Percentiles rank a stretch among this genome's conserved stretches.
Evolutionary conservation across 2,888 invertebrate species (phyloP).

Genomic region (Hoplodrina ambigua): DNA sequence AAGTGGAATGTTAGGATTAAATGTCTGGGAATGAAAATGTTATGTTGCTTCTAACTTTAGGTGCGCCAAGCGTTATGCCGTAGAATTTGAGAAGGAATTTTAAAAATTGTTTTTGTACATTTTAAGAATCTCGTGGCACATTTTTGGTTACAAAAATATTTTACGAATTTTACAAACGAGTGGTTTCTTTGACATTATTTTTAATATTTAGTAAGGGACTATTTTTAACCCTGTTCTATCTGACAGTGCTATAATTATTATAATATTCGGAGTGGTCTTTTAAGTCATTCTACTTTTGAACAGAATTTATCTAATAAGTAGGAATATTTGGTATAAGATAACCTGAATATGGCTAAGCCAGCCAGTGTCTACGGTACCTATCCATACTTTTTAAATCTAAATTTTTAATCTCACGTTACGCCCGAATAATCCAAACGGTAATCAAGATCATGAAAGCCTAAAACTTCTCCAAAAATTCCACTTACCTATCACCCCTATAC

Average conservation of each 20-base stretch:
- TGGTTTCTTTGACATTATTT: neutral
- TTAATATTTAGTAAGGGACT: neutral
- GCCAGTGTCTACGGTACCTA: no score
- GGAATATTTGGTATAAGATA: no score
- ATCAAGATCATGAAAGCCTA: slow-evolving; percentile 21
- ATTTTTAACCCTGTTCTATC: no score
- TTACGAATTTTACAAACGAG: neutral
- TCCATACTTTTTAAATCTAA: neutral
- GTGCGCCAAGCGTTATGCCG: neutral
- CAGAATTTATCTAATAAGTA: no score
- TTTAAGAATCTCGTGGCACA: neutral
- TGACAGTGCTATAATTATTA: no score
- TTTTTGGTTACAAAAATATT: neutral
- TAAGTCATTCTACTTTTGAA: no score
- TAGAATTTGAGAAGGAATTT: slow-evolving; percentile 14
- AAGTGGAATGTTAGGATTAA: slow-evolving; percentile 57
- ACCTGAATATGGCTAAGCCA: no score
- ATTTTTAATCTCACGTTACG: slow-evolving; percentile 5
- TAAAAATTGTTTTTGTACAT: neutral
- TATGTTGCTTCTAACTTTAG: slow-evolving; percentile 24
- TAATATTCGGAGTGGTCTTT: no score
- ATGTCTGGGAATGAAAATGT: slow-evolving; percentile 42
- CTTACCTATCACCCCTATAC: slow-evolving; percentile 19
- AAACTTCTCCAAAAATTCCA: slow-evolving; percentile 14
- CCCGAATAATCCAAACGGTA: slow-evolving; percentile 10